Percentiles rank a stretch among this genome's conserved stretches.
Conservation (phyloP, 30 jellyfish, hydroid and myxozoan species). For the Kudoa iwatai region DNA sequence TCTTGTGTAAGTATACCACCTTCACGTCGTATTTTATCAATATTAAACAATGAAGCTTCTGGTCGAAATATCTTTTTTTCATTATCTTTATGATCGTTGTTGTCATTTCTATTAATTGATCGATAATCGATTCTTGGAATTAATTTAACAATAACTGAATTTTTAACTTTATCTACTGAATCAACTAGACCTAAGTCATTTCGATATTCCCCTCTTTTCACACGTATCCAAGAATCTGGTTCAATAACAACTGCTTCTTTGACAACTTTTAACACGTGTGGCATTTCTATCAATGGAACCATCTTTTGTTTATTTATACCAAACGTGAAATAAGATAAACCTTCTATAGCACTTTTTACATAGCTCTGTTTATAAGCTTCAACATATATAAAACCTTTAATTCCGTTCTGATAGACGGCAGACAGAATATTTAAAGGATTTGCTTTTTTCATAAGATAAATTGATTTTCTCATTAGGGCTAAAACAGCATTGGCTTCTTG, state of each 20-base stretch:
- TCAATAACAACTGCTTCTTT: constrained; percentile 31
- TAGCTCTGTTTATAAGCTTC: constrained; percentile 83
- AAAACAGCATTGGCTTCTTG: constrained; percentile 54
- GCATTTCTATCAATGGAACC: constrained; percentile 90
- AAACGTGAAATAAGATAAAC: constrained; percentile 40
- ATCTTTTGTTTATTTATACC: constrained; percentile 69
- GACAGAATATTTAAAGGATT: constrained; percentile 60
- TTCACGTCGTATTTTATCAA: background rate
- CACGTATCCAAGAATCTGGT: constrained; percentile 80
- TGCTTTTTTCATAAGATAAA: constrained; percentile 17
- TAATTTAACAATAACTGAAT: background rate
- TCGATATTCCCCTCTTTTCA: constrained; percentile 45
- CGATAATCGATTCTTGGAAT: background rate
- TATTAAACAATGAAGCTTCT: background rate
- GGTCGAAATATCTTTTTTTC: background rate
- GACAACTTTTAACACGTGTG: constrained; percentile 69
- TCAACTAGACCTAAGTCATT: constrained; percentile 83
- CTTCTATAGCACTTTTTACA: constrained; percentile 83
- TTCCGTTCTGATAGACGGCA: constrained; percentile 58
- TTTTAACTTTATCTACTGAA: background rate
- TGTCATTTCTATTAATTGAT: too few species aligned
- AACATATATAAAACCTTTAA: constrained; percentile 45
- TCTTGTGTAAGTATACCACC: constrained; percentile 10
- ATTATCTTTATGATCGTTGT: too few species aligned
- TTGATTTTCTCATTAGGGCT: constrained; percentile 60